Base-by-base conservation (phyloP, 2,797 vertebrate species). In the Stomatorhinus walkeri region DNA sequence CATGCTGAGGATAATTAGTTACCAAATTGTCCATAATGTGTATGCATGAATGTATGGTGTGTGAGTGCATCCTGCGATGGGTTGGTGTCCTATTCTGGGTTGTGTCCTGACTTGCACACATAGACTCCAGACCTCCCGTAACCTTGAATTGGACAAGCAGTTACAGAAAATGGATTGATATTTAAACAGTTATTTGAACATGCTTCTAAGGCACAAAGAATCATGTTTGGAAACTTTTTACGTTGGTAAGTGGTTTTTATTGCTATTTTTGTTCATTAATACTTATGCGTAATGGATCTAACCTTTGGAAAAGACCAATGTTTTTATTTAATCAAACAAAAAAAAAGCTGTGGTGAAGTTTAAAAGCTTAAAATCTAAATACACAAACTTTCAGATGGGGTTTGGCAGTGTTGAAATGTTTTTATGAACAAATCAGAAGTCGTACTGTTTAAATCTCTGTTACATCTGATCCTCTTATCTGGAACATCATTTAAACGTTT, bases 341-440 rank as follows among this genome's bases (percentile, higher is more conserved):
- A n/a, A 7, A 40, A 79, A 79, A 79, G 72, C 16, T 79, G 14
- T 43, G 72, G 4, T 79, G 14, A 79, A 79, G 72, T 79, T 56
- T 43, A 79, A 79, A 9, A 79, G 72, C 72, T 79, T 79, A n/a
- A 79, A 79, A 79, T 79, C 72, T 43, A 43, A 79, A 79, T 79
- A 43, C 76, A 81, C 19, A 46, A 46, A 81, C 16, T 19, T 43
- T 46, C 76, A 1, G 36, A 46, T 40, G n/a, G 14, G 76, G 76
- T 4, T 43, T 22, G 36, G 76, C 36, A 9, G 76, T 46, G 76
- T 81, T n/a, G 36, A n/a, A 46, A 46, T 46, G 76, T 81, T 81
- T 46, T 36, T 36, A 72, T 81, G 16, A 43, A 46, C 40, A 81
- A 81, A 46, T 81, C 76, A 46, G n/a, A 43, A 36, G 12, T 81